Evolutionary conservation across 2,113 vertebrate genomes (phyloP), one percentile per base, ranked within the genome.

Genomic region (Crotalus tigris): DNA sequence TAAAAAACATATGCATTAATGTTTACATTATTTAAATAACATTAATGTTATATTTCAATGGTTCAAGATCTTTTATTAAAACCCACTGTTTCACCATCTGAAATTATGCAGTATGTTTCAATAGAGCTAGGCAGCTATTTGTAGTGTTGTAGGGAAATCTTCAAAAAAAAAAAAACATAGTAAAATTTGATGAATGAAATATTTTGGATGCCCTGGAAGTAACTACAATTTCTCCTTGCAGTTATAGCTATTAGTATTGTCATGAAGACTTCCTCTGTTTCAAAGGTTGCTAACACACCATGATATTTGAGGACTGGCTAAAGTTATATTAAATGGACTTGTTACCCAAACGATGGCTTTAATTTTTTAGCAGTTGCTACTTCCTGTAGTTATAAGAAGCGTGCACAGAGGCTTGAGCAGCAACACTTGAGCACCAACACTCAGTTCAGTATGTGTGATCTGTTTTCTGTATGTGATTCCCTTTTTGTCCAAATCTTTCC

Each of bases 391-490:
- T 92, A 44, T 92, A 86, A 92, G 90, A 95, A 15, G 2, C 87
- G 90, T 51, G 90, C 29, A 49, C 29, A 90, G 93, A 51, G n/a
- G 86, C 5, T 23, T 39, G 33, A n/a, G 51, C 24, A n/a, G 19
- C 91, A 94, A 10, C 81, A 91, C 85, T 88, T 6, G 75, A 29
- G 49, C 39, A 29, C 21, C 92, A 94, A 8, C 85, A 92, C 85
- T 75, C 9, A n/a, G 59, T 54, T n/a, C 49, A 90, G 51, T 69
- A 12, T 44, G 81, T 0, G 0, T 88, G 19, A 85, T 49, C 89
- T 75, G 55, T 54, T 87, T 54, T 89, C 58, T 81, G 46, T n/a
- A 29, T 92, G 88, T 2, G 33, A 55, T 49, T 58, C 1, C 6
- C 29, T 58, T 13, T 44, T 44, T 90, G 24, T 90, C 11, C 57